Conservation (phyloP, 2,888 invertebrate genomes). For the Euplexia lucipara region DNA sequence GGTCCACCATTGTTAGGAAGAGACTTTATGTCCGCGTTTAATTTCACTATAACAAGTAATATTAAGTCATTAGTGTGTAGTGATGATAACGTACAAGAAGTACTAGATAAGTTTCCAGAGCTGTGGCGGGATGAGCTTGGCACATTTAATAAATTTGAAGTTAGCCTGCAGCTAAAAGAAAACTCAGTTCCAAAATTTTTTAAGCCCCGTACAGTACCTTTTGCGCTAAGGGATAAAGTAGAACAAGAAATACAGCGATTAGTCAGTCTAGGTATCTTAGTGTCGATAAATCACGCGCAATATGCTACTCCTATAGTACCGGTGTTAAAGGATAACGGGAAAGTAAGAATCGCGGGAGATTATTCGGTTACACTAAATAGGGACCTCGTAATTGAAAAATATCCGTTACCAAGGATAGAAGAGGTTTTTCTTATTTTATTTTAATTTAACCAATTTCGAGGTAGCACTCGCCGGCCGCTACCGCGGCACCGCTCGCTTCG, state of each 20-base stretch:
- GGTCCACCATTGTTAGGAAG: constrained; percentile 4
- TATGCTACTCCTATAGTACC: constrained; percentile 20
- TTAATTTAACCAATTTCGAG: no score
- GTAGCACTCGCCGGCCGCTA: no score
- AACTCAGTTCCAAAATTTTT: background rate
- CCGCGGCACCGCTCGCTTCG: no score
- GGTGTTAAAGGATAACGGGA: constrained; percentile 4
- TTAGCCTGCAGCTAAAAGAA: background rate
- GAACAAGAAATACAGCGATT: constrained; percentile 6
- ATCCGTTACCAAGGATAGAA: constrained; percentile 1
- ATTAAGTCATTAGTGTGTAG: background rate
- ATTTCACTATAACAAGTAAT: constrained; percentile 1
- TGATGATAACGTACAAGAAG: background rate
- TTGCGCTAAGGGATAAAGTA: background rate
- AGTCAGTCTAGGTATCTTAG: constrained; percentile 3
- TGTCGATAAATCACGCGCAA: background rate
- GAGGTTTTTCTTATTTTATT: no score
- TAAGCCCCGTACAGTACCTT: background rate
- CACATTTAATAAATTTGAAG: background rate
- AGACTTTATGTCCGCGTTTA: no score
- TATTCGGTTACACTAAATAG: constrained; percentile 15
- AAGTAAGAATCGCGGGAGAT: constrained; percentile 8
- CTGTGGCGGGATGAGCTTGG: constrained; percentile 4
- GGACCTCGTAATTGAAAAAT: constrained; percentile 14
- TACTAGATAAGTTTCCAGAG: background rate